Evolutionary conservation across 2,113 vertebrate species (phyloP).

Genomic region (Protomyctophum bolini): DNA sequence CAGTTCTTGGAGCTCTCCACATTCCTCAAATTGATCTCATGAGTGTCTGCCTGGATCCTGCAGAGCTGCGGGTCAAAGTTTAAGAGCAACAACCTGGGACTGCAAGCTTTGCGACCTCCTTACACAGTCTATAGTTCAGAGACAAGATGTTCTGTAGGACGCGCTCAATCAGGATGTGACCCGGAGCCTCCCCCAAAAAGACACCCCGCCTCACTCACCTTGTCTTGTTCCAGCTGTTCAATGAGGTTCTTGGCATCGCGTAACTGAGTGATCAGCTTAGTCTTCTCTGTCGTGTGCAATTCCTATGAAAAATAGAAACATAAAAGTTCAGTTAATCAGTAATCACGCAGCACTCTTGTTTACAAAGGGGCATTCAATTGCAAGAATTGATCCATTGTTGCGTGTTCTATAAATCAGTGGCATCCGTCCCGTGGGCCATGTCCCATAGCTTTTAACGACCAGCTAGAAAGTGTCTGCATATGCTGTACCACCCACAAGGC

Average conservation of each 20-base stretch:
- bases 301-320: slow-evolving; percentile 78
- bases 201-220: slow-evolving; percentile 76
- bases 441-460: neutral
- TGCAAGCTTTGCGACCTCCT: slow-evolving; percentile 29
- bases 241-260: slow-evolving; percentile 95
- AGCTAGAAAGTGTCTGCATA: slow-evolving; percentile 28
- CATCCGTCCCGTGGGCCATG: neutral
- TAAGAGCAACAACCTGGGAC: slow-evolving; percentile 52
- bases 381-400: too few species aligned
- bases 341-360: neutral
- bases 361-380: too few species aligned
- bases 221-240: slow-evolving; percentile 98
- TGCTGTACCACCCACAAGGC: slow-evolving; percentile 53
- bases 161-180: slow-evolving; percentile 25
- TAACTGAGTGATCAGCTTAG: slow-evolving; percentile 93
- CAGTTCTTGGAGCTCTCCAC: slow-evolving; percentile 25
- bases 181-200: neutral
- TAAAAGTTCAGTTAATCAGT: neutral
- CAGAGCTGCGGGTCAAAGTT: slow-evolving; percentile 59
- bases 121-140: slow-evolving; percentile 30
- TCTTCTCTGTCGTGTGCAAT: slow-evolving; percentile 93
- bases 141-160: neutral
- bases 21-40: slow-evolving; percentile 45
- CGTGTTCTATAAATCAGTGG: neutral
- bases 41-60: slow-evolving; percentile 38